Evolutionary conservation across 1,140 invertebrate genomes (phyloP), one percentile per base, ranked within the genome.

Genomic region (Cotesia glomerata): DNA sequence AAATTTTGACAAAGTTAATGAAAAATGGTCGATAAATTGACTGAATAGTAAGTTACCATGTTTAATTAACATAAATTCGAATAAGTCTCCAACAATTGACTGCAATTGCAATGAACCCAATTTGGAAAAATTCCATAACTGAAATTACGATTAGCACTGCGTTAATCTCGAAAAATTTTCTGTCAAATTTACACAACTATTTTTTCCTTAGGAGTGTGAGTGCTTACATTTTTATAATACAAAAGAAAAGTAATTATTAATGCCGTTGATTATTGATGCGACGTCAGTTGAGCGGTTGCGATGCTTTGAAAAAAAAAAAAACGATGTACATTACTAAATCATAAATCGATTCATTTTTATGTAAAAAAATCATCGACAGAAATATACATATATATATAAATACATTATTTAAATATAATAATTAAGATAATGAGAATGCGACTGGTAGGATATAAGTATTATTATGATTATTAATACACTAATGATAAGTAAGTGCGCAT

Each of bases 381-480:
- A 61, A 26, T 14, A 58, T 36, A 58, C 16, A 11, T n/a, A 73
- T 13, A 73, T 13, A 63, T 13, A 51, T 59, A 34, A 66, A 63
- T 5, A 52, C n/a, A 3, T 54, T 14, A 54, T 36, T 32, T 16
- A 49, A 67, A 67, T 11, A 26, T 26, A 59, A 45, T 34, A 52
- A 18, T 62, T 72, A 72, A 58, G 49, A 72, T 75, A 65, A 74
- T 61, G 66, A 74, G 77, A 45, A 45, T 45, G 39, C 45, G 74
- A 78, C 76, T 76, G 76, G 71, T 76, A 79, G 78, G 11, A 58
- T 69, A 51, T 78, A 74, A 77, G 70, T 76, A 74, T 73, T 45
- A 45, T 45, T 45, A 45, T 45, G 7, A 45, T 59, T 64, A 70
- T 61, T 74, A 63, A 73, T 59, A 75, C 76, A 69, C 77, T 73